Evolutionary conservation across 2,797 vertebrate species (phyloP).

Genomic region (Pelobates cultripes): DNA sequence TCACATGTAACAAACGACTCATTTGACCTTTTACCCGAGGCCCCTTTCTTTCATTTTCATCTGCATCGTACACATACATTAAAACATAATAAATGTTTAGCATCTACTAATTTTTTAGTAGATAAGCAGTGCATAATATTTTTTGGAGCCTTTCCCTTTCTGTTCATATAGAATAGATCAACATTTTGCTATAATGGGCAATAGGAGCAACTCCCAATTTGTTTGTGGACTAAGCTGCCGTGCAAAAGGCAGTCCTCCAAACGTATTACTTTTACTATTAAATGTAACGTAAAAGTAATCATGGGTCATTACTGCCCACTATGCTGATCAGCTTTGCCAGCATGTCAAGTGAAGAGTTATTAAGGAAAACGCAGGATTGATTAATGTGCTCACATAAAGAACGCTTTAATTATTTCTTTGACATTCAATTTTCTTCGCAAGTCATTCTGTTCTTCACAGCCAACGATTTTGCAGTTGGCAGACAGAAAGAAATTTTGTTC

Average conservation of each 20-base stretch:
- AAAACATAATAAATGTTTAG: no score
- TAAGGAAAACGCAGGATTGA: slow-evolving; percentile 68
- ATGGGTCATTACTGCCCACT: slow-evolving; percentile 83
- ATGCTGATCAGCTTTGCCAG: slow-evolving; percentile 79
- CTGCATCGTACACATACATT: no score
- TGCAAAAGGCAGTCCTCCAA: slow-evolving; percentile 69
- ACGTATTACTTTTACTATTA: slow-evolving; percentile 81
- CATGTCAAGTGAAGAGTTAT: slow-evolving; percentile 70
- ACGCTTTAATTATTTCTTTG: slow-evolving; percentile 76
- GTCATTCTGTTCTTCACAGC: slow-evolving; percentile 76
- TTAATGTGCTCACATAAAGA: slow-evolving; percentile 76
- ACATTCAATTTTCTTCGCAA: slow-evolving; percentile 75
- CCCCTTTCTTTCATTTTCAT: no score
- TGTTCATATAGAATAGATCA: no score
- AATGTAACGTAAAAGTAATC: slow-evolving; percentile 84
- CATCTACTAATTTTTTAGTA: no score
- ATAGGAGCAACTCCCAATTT: slow-evolving; percentile 55
- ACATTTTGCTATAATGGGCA: slow-evolving; percentile 38
- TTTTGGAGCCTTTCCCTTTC: no score
- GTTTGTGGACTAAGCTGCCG: slow-evolving; percentile 68
- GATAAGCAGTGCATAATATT: no score
- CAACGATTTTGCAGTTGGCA: slow-evolving; percentile 65
- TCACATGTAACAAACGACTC: no score
- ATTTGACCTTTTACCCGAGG: no score
- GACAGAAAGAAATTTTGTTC: slow-evolving; percentile 58